Base-by-base conservation (phyloP, 2,797 vertebrate species). In the Galagoides demidoff region DNA sequence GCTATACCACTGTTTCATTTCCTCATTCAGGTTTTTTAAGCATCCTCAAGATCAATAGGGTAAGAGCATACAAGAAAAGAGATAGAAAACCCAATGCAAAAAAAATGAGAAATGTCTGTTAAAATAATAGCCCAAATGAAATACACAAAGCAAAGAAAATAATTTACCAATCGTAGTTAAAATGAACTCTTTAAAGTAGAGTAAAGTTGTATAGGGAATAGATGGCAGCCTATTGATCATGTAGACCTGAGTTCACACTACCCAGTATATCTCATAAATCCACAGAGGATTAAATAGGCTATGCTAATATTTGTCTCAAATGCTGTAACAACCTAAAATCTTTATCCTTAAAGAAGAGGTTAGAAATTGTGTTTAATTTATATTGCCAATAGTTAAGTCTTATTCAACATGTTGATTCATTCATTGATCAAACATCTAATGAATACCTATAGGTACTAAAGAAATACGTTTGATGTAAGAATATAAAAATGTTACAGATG, bases 101-200 rank as follows among this genome's bases (percentile, higher is more conserved):
- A 89, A 82, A 78, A 66, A n/a, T 45, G 77, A 61, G 23, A 92
- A 94, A 55, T 52, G 2, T 31, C 6, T 78, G 1, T 79, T 83
- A 86, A 95, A 86, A 92, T 95, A 92, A 91, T 20, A 82, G 52
- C 49, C 10, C 11, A 81, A 91, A 79, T 96, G 34, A 83, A 93
- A 85, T 8, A 52, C 37, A 37, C 5, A 45, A 78, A 73, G 13
- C n/a, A 95, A 95, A 89, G 49, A 92, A 85, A 78, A 78, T 61
- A 49, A 8, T 29, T 76, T 7, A 73, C 27, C 10, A 37, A 34
- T 43, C 5, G 4, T 85, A 68, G 16, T 81, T 84, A 86, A 88
- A 63, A 1, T 52, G 57, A 95, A 45, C 10, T 74, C 52, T 94
- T 95, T 7, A 95, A 61, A 85, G 39, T 71, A 76, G 76, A 25